phyloP scores from a whole-genome alignment of 2,113 vertebrate species.

The Kobus ellipsiprymnus region DNA sequence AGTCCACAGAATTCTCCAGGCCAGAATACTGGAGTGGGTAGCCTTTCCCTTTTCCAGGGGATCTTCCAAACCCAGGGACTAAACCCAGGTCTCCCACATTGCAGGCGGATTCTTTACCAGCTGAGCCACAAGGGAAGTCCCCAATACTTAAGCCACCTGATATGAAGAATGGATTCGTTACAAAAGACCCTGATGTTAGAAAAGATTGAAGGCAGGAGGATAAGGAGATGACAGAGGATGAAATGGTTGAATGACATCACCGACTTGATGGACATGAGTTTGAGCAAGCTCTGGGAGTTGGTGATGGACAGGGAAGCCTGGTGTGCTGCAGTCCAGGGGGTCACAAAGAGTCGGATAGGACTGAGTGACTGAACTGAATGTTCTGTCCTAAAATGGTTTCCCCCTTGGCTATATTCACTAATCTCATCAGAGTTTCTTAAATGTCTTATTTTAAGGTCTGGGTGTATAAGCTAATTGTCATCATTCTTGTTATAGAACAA shows the following conservation, averaged over 20 bases:
- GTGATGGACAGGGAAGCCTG: neutral
- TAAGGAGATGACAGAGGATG: neutral
- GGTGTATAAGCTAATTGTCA: neutral
- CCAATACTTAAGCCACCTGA: neutral
- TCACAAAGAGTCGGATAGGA: neutral
- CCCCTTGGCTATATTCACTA: neutral
- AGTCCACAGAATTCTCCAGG: no score
- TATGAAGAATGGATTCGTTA: neutral
- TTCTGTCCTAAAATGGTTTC: neutral
- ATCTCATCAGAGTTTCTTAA: neutral
- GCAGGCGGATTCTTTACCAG: no score
- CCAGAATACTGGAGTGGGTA: no score
- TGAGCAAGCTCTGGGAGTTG: neutral
- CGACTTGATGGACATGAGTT: fast-evolving
- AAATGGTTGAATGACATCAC: neutral
- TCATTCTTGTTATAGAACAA: neutral
- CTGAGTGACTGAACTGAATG: neutral
- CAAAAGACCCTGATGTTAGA: neutral
- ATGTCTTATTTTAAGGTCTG: neutral
- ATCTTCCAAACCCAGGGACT: no score
- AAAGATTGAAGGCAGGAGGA: neutral
- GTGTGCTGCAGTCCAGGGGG: neutral
- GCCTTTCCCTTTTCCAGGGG: no score
- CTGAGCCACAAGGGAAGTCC: no score
- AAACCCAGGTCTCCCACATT: no score